Evolutionary conservation across 2,888 invertebrate species (phyloP).

Genomic region (Epirrita christyi): DNA sequence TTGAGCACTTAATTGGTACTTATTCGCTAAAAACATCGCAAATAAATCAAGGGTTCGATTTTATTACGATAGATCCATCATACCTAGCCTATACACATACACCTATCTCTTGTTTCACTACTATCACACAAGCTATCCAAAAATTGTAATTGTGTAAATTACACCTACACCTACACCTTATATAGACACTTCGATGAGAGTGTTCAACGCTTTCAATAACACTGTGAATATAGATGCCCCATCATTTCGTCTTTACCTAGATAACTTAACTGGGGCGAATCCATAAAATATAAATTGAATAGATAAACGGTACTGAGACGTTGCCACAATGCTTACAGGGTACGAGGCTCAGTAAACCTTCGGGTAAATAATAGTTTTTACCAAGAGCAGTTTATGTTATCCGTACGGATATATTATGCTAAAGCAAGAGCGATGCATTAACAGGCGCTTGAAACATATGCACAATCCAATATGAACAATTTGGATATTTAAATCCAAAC

Average conservation of each 20-base stretch:
- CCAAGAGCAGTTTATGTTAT: conserved; percentile 14
- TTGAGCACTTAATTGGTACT: too few species aligned
- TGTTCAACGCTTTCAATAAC: conserved; percentile 21
- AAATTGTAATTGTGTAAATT: too few species aligned
- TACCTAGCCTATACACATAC: too few species aligned
- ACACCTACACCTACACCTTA: too few species aligned
- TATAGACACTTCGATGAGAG: too few species aligned
- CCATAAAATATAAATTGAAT: conserved; percentile 78
- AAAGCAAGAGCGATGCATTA: conserved; percentile 7
- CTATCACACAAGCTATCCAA: too few species aligned
- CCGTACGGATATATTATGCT: background rate
- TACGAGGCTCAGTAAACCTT: conserved; percentile 44
- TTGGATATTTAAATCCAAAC: too few species aligned
- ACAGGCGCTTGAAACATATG: background rate
- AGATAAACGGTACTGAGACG: conserved; percentile 63
- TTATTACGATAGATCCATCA: too few species aligned
- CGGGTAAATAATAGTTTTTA: conserved; percentile 46
- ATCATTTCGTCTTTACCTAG: conserved; percentile 62
- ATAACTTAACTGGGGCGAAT: conserved; percentile 65
- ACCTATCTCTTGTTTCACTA: too few species aligned
- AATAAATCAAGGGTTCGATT: too few species aligned
- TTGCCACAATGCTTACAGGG: conserved; percentile 38
- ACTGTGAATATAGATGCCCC: conserved; percentile 47
- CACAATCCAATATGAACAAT: too few species aligned
- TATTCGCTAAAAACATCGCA: too few species aligned